Evolutionary conservation across 2,113 vertebrate species (phyloP).

Genomic region (Poecilia latipinna): DNA sequence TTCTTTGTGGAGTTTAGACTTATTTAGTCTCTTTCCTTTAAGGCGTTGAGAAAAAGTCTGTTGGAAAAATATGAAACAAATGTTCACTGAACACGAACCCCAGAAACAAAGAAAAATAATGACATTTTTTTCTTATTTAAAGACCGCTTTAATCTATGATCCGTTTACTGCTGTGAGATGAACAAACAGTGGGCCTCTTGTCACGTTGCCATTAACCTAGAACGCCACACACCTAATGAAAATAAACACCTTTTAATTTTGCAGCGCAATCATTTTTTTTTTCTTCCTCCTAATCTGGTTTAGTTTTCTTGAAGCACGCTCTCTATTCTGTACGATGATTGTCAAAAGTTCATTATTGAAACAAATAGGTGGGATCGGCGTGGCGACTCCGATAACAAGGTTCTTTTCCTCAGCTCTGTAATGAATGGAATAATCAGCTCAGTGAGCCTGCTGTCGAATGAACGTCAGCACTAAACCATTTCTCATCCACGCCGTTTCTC

Average conservation of each 20-base stretch:
- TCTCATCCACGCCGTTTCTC: slow-evolving; percentile 49
- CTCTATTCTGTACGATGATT: slow-evolving; percentile 10
- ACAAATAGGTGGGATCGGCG: slow-evolving; percentile 38
- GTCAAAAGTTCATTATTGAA: slow-evolving; percentile 45
- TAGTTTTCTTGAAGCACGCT: not conserved
- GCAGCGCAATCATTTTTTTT: not conserved
- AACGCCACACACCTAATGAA: slow-evolving; percentile 1
- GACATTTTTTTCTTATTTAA: not conserved
- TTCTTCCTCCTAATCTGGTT: not conserved
- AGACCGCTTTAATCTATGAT: not conserved
- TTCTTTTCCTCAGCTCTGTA: slow-evolving; percentile 41
- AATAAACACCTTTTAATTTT: slow-evolving; percentile 21
- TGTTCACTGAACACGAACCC: not conserved
- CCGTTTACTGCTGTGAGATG: not conserved
- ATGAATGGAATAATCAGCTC: slow-evolving; percentile 63
- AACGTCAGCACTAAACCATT: slow-evolving; percentile 48
- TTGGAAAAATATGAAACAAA: not conserved
- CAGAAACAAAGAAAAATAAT: not conserved
- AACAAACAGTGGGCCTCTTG: not conserved
- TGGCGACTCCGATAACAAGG: slow-evolving; percentile 49
- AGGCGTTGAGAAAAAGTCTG: not conserved
- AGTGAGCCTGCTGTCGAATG: slow-evolving; percentile 42
- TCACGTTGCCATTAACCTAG: not conserved
- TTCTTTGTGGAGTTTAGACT: not conserved
- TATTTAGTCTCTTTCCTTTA: too few species aligned